Evolutionary conservation across 2,888 invertebrate species (phyloP).

Genomic region (Epicampocera succincta): DNA sequence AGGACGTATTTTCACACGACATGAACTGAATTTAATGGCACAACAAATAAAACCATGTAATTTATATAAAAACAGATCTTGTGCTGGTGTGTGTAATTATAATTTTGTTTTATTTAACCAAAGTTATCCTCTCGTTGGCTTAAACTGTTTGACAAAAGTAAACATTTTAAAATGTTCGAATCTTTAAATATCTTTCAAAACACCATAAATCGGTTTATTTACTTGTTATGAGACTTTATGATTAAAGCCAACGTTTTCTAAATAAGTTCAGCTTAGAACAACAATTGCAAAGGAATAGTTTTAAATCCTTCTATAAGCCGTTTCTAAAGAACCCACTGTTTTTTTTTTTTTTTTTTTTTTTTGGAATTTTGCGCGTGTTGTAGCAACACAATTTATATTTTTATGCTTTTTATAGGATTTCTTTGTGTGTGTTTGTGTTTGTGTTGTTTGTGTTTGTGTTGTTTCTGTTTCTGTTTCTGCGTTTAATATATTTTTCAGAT

Average conservation of each 20-base stretch:
- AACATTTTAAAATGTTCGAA: not conserved
- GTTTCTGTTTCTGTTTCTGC: constrained; percentile 25
- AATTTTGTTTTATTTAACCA: not conserved
- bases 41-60: no score
- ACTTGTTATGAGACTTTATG: not conserved
- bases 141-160: not conserved
- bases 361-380: constrained; percentile 25
- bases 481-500: constrained; percentile 12
- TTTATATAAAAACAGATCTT: no score
- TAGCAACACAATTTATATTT: constrained; percentile 41
- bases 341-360: constrained; percentile 18
- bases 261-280: not conserved
- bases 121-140: not conserved
- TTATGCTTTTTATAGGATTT: constrained; percentile 55
- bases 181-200: not conserved
- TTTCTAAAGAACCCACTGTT: constrained; percentile 46
- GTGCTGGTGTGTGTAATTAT: no score
- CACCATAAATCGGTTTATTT: not conserved
- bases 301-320: not conserved
- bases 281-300: not conserved
- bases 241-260: not conserved
- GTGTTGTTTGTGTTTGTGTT: constrained; percentile 13
- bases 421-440: constrained; percentile 40
- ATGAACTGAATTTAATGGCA: no score
- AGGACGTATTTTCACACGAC: no score